phyloP scores from a whole-genome alignment of 2,888 invertebrate species.

The Euclidia mi region DNA sequence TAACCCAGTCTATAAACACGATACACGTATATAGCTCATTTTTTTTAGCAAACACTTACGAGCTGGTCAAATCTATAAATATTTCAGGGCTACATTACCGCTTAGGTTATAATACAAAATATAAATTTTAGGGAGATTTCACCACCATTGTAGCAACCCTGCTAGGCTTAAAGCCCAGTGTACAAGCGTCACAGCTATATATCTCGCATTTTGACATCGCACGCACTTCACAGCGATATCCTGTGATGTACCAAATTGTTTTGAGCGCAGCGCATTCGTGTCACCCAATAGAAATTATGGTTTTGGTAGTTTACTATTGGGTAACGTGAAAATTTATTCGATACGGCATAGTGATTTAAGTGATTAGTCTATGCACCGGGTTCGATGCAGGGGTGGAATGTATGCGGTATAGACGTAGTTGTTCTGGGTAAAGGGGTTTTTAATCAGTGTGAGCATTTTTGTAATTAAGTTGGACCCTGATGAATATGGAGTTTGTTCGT shows the following conservation, averaged over 20 bases:
- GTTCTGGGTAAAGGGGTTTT: too few species aligned
- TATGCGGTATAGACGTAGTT: too few species aligned
- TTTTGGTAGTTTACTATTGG: not conserved
- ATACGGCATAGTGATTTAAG: not conserved
- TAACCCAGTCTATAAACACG: too few species aligned
- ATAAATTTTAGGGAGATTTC: not conserved
- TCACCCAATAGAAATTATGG: constrained; percentile 5
- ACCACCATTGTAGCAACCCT: not conserved
- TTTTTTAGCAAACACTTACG: too few species aligned
- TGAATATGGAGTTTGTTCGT: too few species aligned
- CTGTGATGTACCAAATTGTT: constrained; percentile 22
- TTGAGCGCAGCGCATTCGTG: constrained; percentile 11
- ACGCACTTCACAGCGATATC: constrained; percentile 18
- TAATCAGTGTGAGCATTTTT: too few species aligned
- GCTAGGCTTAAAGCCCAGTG: constrained; percentile 11
- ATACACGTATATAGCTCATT: too few species aligned
- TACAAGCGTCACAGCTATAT: constrained; percentile 23
- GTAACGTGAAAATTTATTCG: not conserved
- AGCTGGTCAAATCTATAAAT: too few species aligned
- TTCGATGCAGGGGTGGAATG: too few species aligned
- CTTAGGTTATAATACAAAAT: not conserved
- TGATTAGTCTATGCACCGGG: too few species aligned
- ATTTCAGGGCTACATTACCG: too few species aligned
- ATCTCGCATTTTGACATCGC: constrained; percentile 30
- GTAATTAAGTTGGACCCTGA: too few species aligned